A percentile compares a stretch with the other conserved stretches of the same genome.
These are phyloP conservation scores for Furcula furcula DNA, from an alignment of 2,888 invertebrate species.

Conservation along the genomic window DNA sequence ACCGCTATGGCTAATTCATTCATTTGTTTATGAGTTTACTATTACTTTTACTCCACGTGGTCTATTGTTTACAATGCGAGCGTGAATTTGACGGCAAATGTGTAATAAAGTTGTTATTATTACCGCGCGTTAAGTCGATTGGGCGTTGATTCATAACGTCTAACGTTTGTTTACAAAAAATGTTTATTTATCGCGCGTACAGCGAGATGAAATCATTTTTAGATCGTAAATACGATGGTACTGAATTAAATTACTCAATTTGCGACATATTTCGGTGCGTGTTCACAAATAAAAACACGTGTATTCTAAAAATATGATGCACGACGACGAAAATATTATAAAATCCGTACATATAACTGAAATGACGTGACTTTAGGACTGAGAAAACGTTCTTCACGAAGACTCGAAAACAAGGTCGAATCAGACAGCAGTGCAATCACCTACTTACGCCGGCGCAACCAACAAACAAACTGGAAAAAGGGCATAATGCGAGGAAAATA, in stretches of 20 bases:
- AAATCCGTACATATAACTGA: no score
- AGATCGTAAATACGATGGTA: no score
- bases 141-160: constrained; percentile 33
- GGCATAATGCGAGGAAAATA: not conserved
- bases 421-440: not conserved
- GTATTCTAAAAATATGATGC: no score
- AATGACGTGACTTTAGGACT: no score
- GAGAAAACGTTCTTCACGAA: not conserved
- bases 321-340: no score
- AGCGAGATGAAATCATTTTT: constrained; percentile 5
- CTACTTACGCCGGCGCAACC: no score
- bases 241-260: no score
- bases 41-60: constrained; percentile 74
- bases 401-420: not conserved
- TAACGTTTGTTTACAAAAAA: constrained; percentile 25
- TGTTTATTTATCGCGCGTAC: constrained; percentile 24
- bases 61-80: constrained; percentile 63
- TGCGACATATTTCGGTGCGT: no score
- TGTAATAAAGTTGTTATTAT: constrained; percentile 62
- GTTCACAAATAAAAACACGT: no score
- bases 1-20: constrained; percentile 72
- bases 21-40: constrained; percentile 73
- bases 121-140: constrained; percentile 38
- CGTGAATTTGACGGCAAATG: constrained; percentile 59
- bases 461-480: not conserved